These are phyloP conservation scores for Dendrolimus punctatus DNA, from an alignment of 1,140 invertebrate genomes.

Conservation along the genomic window DNA sequence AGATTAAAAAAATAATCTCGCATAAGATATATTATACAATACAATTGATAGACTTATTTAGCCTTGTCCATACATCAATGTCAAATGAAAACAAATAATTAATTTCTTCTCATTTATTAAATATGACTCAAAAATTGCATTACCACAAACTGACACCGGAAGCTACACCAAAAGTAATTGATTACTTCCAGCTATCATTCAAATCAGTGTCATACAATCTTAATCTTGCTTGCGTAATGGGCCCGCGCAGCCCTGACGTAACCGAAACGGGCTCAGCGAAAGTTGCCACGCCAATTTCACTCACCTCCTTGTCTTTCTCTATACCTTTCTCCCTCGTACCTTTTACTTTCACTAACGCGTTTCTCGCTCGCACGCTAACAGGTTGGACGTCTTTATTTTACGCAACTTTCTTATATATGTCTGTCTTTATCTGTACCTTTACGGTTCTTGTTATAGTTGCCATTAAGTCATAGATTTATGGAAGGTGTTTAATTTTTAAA, in stretches of 20 bases:
- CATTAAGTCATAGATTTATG: constrained; percentile 48
- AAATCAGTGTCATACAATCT: constrained; percentile 60
- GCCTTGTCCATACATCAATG: too few relatives aligned
- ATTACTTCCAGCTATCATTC: constrained; percentile 49
- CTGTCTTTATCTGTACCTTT: constrained; percentile 36
- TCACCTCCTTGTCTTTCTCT: constrained; percentile 51
- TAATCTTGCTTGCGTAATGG: constrained; percentile 56
- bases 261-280: constrained; percentile 65
- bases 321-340: constrained; percentile 29
- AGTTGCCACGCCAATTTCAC: constrained; percentile 63
- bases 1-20: too few relatives aligned
- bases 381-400: constrained; percentile 27
- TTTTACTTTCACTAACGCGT: constrained; percentile 9
- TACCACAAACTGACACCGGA: constrained; percentile 26
- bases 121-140: constrained; percentile 3
- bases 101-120: constrained; percentile 1
- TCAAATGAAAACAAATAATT: not conserved
- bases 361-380: constrained; percentile 27
- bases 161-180: constrained; percentile 38
- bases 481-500: too few relatives aligned
- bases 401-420: constrained; percentile 22
- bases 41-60: too few relatives aligned
- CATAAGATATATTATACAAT: too few relatives aligned
- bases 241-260: constrained; percentile 49
- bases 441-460: constrained; percentile 38